Evolutionary conservation across 2,797 vertebrate genomes (phyloP), one percentile per base, ranked within the genome.

Genomic region (Galago senegalensis): DNA sequence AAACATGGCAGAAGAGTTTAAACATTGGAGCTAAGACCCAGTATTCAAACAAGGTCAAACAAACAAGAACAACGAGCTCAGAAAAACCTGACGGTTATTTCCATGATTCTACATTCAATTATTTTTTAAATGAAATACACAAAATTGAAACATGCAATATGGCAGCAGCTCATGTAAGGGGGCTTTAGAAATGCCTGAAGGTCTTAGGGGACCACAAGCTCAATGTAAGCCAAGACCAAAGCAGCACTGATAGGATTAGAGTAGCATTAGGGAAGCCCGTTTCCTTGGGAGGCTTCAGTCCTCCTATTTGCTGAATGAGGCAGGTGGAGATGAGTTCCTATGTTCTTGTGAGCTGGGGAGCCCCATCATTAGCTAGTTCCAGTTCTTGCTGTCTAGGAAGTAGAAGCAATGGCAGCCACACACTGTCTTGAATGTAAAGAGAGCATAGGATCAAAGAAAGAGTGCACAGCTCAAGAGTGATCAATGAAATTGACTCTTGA

Each of bases 401-500:
- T 69, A 1, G 37, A 94, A 81, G 43, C 75, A 70, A 63, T 21
- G 29, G 31, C 46, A 60, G 46, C 43, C 7, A 58, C n/a, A 65
- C 8, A 37, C 70, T 37, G 31, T 69, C 46, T 73, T 34, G n/a
- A 81, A 89, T 56, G 60, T 63, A 27, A 67, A 89, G 56, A 73
- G 8, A 65, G n/a, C 27, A 29, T 31, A 69, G 75, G 75, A 46
- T 69, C 80, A 85, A 65, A 69, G 73, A 80, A 61, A 65, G 34
- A 80, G 40, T 9, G 2, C 11, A 53, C 16, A 49, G 63, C 31
- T 58, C 73, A 81, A 69, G 7, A 25, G 1, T 25, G 11, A 73
- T 29, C 43, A 77, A 17, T 40, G 56, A 79, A 86, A 75, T 31
- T 70, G 31, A 12, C 67, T 96, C 80, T 94, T 37, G 11, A 94